phyloP scores from a whole-genome alignment of 2,797 vertebrate species.

The Myotis pilosus region DNA sequence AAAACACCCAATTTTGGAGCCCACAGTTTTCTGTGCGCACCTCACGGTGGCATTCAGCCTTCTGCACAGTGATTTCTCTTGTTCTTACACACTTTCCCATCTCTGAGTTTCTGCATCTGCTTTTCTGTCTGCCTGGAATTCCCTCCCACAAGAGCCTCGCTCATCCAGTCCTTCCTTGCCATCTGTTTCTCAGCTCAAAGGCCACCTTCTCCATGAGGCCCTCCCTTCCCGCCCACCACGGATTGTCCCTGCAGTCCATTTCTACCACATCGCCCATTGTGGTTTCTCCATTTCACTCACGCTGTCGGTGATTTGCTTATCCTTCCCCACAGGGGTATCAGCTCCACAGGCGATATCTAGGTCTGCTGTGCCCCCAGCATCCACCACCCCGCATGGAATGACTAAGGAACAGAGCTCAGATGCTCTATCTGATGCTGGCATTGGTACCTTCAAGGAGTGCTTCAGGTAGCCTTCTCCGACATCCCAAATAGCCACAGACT shows the following conservation, averaged over 20 bases:
- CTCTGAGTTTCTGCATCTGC: not conserved
- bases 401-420: not conserved
- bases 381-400: not conserved
- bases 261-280: too few relatives aligned
- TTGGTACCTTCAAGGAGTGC: constrained; percentile 80
- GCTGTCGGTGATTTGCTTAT: not conserved
- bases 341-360: not conserved
- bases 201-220: not conserved
- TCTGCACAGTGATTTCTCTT: not conserved
- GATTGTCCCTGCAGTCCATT: not conserved
- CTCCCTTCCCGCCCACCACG: not conserved
- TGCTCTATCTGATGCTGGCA: not conserved
- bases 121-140: not conserved
- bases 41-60: not conserved
- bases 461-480: constrained; percentile 76
- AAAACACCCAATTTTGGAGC: not conserved
- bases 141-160: not conserved
- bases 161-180: not conserved
- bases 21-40: accelerated
- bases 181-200: not conserved
- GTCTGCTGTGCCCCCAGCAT: not conserved
- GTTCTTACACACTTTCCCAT: not conserved
- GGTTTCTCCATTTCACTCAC: not conserved
- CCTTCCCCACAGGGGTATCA: not conserved
- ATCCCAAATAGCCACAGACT: constrained; percentile 80